phyloP scores from a whole-genome alignment of 2,113 vertebrate species.

The Perca fluviatilis region DNA sequence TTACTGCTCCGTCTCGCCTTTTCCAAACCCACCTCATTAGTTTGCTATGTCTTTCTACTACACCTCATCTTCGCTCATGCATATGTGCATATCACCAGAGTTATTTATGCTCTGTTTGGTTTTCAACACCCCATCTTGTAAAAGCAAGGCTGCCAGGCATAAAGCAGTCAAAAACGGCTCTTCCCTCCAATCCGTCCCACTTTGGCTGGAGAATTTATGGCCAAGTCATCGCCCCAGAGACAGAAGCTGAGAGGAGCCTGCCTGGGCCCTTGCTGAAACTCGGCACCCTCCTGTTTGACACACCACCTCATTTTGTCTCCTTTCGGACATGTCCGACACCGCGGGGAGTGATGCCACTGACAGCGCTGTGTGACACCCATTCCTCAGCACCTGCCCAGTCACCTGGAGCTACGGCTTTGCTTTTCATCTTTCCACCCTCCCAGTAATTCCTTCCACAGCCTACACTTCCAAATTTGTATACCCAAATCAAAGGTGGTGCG shows the following conservation, averaged over 20 bases:
- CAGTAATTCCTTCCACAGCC: constrained; percentile 20
- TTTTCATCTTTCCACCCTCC: constrained; percentile 63
- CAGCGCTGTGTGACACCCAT: constrained; percentile 53
- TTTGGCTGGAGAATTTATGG: constrained; percentile 78
- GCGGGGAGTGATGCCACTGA: constrained; percentile 60
- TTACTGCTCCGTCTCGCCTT: constrained; percentile 34
- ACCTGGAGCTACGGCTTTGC: constrained; percentile 73
- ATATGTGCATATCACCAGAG: constrained; percentile 72
- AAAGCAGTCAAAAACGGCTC: constrained; percentile 66
- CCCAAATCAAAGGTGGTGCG: constrained; percentile 77
- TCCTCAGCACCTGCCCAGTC: constrained; percentile 71
- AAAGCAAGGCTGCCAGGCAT: constrained; percentile 72
- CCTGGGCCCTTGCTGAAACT: constrained; percentile 64
- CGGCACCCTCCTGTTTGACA: constrained; percentile 65
- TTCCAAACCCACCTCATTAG: constrained; percentile 64
- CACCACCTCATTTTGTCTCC: constrained; percentile 62
- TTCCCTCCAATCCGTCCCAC: constrained; percentile 60
- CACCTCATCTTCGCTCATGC: constrained; percentile 47
- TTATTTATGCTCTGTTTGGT: constrained; percentile 78
- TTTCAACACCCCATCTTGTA: constrained; percentile 77
- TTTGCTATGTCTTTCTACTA: constrained; percentile 33
- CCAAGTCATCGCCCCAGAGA: constrained; percentile 74
- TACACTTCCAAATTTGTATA: constrained; percentile 63
- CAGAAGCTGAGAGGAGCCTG: constrained; percentile 66
- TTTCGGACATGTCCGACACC: constrained; percentile 45